Evolutionary conservation across 2,113 vertebrate genomes (phyloP), one percentile per base, ranked within the genome.

Genomic region (Prunella fulvescens): DNA sequence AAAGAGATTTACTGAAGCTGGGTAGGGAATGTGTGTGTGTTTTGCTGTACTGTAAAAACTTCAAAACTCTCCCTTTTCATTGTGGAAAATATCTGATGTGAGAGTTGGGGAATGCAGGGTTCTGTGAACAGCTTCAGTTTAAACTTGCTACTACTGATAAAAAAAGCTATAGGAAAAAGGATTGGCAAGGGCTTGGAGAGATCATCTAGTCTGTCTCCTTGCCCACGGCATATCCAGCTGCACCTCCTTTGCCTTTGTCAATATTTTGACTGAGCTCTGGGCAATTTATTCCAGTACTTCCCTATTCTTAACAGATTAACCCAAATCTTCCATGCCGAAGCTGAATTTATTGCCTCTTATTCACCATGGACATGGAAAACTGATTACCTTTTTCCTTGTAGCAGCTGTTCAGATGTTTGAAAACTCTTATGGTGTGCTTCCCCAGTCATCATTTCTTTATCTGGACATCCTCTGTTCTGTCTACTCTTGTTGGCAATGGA

Each of bases 281-380:
- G 62, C 70, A 69, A 76, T 61, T 73, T 69, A 77, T 93, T 94
- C 82, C 42, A 54, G 29, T 12, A 14, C 62, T 92, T 95, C 64
- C 64, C 24, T 86, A 7, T 83, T 95, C 90, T 94, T 86, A 90
- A 88, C 62, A 93, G 86, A 93, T 93, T 83, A 92, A 67, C 37
- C 29, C 51, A 62, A 81, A 81, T 92, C 67, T 93, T 92, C 72
- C 67, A 62, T 44, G 54, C 76, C 93, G 76, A 81, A 88, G 67
- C 77, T 90, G 77, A 81, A 92, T 56, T 78, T 88, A 73, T 66
- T 86, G 50, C 67, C 29, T 94, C 33, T 92, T 90, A 81, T 50
- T 93, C 73, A 95, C 61, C 76, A 51, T 31, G 24, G 64, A 29
- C 60, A 51, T 92, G 72, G 82, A 93, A 93, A 95, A 82, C n/a